Evolutionary conservation across 1,140 invertebrate species (phyloP).

Genomic region (Onthophagus taurus): DNA sequence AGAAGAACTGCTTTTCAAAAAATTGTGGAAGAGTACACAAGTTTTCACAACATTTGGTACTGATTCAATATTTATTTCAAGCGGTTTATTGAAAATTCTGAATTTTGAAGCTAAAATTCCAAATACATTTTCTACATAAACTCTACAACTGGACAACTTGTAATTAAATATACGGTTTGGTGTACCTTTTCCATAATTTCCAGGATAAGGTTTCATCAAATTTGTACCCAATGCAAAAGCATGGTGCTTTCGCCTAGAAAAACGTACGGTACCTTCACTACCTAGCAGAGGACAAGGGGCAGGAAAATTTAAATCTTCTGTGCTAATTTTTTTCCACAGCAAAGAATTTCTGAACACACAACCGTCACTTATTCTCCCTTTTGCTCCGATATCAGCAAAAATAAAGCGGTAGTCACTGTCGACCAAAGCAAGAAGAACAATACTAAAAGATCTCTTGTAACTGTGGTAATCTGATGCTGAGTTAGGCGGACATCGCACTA

Average conservation of each 20-base stretch:
- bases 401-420: constrained; percentile 42
- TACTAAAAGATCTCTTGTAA: constrained; percentile 36
- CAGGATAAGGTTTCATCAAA: constrained; percentile 25
- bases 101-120: constrained; percentile 34
- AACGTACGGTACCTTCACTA: constrained; percentile 22
- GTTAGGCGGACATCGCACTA: constrained; percentile 28
- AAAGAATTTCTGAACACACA: constrained; percentile 21
- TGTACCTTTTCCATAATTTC: background rate
- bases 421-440: constrained; percentile 40
- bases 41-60: no score
- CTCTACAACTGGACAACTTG: constrained; percentile 31
- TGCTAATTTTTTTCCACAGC: constrained; percentile 7
- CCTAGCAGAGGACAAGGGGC: background rate
- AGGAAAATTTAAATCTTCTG: background rate
- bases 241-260: constrained; percentile 26
- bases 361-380: constrained; percentile 36
- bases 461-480: constrained; percentile 32
- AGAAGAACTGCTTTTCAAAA: no score
- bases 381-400: constrained; percentile 38
- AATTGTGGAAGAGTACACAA: no score
- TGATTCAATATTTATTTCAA: constrained; percentile 29
- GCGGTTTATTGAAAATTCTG: constrained; percentile 29
- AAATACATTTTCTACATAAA: constrained; percentile 37
- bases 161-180: constrained; percentile 41
- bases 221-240: constrained; percentile 25